Percentiles rank a stretch among this genome's conserved stretches.
Conservation (phyloP, 2,113 vertebrate species). For the Protobothrops mucrosquamatus region DNA sequence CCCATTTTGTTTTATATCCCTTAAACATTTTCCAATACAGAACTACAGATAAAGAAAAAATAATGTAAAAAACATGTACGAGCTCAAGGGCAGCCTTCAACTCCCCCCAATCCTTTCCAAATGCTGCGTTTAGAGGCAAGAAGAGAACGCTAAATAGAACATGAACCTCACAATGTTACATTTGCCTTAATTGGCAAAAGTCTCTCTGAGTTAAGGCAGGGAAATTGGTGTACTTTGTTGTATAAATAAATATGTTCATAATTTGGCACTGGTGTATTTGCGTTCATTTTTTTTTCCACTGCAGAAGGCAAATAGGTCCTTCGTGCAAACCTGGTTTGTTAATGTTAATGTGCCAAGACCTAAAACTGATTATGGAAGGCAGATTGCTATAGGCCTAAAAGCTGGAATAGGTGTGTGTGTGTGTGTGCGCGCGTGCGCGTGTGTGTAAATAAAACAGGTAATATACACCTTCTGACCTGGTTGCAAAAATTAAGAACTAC, state of each 20-base stretch:
- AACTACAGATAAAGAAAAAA: slow-evolving; percentile 41
- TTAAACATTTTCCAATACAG: slow-evolving; percentile 6
- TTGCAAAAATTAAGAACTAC: neutral
- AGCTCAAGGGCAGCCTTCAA: slow-evolving; percentile 21
- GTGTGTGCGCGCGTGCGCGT: neutral
- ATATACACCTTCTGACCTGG: neutral
- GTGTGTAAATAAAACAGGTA: neutral
- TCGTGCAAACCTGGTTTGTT: slow-evolving; percentile 26
- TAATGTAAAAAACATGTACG: slow-evolving; percentile 38
- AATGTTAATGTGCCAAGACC: slow-evolving; percentile 30
- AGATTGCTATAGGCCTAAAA: slow-evolving; percentile 9
- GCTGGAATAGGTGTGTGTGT: neutral
- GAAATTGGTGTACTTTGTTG: slow-evolving; percentile 28
- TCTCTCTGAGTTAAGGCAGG: slow-evolving; percentile 25
- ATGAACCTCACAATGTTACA: slow-evolving; percentile 18
- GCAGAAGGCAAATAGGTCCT: slow-evolving; percentile 22
- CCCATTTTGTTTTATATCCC: neutral
- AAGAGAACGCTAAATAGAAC: slow-evolving; percentile 15
- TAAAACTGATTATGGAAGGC: slow-evolving; percentile 31
- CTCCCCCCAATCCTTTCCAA: slow-evolving; percentile 1
- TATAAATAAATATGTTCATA: slow-evolving; percentile 35
- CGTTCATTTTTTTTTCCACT: slow-evolving; percentile 12
- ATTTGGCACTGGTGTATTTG: slow-evolving; percentile 33
- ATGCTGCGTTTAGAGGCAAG: slow-evolving; percentile 15
- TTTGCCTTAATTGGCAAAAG: slow-evolving; percentile 24